phyloP scores from a whole-genome alignment of 2,113 vertebrate genomes.

The Prolemur simus region DNA sequence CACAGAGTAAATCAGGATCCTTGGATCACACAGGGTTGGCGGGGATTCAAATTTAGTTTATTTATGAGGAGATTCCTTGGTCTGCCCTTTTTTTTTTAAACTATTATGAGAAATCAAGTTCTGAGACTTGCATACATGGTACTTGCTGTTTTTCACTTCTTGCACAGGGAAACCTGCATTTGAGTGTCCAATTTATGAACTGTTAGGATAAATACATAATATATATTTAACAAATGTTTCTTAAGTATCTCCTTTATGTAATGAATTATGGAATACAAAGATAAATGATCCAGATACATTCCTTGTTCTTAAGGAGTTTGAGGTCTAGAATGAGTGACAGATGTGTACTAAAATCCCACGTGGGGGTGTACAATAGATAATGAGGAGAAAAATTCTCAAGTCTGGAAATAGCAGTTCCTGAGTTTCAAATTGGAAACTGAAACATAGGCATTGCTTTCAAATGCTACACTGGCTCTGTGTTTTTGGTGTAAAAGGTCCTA shows the following conservation, averaged over 20 bases:
- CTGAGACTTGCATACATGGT: not conserved
- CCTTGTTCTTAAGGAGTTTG: not conserved
- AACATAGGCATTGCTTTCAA: not conserved
- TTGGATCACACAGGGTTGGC: not conserved
- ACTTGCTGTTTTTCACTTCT: not conserved
- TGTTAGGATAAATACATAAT: not conserved
- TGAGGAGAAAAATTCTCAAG: not conserved
- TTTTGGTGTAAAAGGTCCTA: not conserved
- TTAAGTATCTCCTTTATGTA: not conserved
- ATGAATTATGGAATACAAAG: not conserved
- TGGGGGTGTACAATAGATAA: not conserved
- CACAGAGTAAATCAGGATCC: not conserved
- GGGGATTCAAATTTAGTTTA: not conserved
- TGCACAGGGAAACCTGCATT: not conserved
- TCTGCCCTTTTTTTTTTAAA: not conserved
- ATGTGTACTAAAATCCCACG: not conserved
- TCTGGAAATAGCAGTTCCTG: not conserved
- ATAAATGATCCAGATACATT: not conserved
- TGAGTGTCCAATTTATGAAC: not conserved
- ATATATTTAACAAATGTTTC: constrained; percentile 22
- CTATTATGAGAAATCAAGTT: not conserved
- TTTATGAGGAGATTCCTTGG: not conserved
- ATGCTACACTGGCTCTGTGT: not conserved
- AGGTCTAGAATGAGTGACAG: not conserved
- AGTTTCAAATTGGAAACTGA: not conserved